Evolutionary conservation across 2,113 vertebrate genomes (phyloP), one percentile per base, ranked within the genome.

Genomic region (Peromyscus polionotus): DNA sequence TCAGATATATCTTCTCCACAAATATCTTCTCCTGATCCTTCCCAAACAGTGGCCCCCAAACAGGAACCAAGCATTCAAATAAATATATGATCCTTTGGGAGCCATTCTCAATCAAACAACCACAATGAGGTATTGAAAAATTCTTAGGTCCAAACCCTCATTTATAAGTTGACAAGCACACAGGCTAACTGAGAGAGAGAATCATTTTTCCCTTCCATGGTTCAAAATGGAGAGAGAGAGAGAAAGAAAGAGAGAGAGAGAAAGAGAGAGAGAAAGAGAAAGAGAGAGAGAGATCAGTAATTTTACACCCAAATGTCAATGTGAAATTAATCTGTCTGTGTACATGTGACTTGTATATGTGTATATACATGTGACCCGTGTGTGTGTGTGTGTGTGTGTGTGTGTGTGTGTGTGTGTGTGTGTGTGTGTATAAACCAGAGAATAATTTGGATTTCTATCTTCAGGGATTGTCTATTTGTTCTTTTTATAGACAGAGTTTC

Each of bases 251-350:
- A 51, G 48, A 51, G 48, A 51, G 48, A 51, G 48, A 51, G 48
- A 51, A 1, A 10, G 48, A 51, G 48, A 51, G 48, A 51, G 48
- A 51, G 7, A 51, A 7, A 51, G 48, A n/a, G 20, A 96, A 72
- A 84, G 7, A 51, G 48, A 51, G 48, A n/a, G 20, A 96, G 77
- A 84, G 45, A 54, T 79, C 57, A 76, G 14, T 7, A 59, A 92
- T 51, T 96, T 95, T 54, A 91, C 3, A 45, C n/a, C 28, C 63
- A 92, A 13, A 67, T 31, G 76, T 94, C 39, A 87, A 31, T 61
- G 10, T 48, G 19, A 48, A 86, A 67, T 63, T 39, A 39, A 63
- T 84, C n/a, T 84, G n/a, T 84, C 28, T 51, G 14, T 84, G 59
- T 10, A 61, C 11, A 26, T 39, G 42, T 51, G 14, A 4, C 7